Base-by-base conservation (phyloP, 2,888 invertebrate genomes). In the Morpho helenor region DNA sequence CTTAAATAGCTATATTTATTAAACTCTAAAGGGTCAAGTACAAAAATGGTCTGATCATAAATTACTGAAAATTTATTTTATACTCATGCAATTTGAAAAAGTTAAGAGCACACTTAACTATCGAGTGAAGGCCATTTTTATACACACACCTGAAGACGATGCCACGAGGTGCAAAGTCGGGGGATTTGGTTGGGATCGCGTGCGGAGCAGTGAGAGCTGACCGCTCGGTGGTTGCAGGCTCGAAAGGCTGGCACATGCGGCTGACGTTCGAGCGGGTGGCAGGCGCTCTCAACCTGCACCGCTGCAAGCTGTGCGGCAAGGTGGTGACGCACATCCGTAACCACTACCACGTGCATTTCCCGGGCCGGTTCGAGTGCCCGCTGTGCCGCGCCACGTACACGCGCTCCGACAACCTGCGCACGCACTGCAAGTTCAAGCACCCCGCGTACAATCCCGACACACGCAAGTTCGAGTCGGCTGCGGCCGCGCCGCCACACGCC, bases 191-290 rank as follows among this genome's bases (percentile, higher is more conserved):
- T 62, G 58, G 66, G 62, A 61, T 64, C n/a, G 65, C 64, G 65
- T 51, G 53, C 60, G 56, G 64, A 60, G 63, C 63, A 56, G 62
- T 31, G 66, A 56, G 67, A 57, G 59, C 51, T 75, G 79, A 75
- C 74, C 86, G 89, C 85, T 88, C 87, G 92, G 91, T 92, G 92
- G 92, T 95, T 95, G 93, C 95, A 96, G 96, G 96, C 94, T 96
- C 96, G 91, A 96, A 96, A 94, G 96, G 96, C 94, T 96, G 96
- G 96, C 96, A 96, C 93, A 96, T 96, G 96, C 95, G 96, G 93
- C 95, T 96, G 92, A 96, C 96, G 92, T 96, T 96, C 93, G 96
- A 96, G 94, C 96, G 96, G 84, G 94, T 96, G 92, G 96, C 96
- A 91, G 96, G 96, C 91, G 95, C 96, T 92, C 95, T 96, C 90